Conservation (phyloP, 2,888 invertebrate genomes). For the Hoplodrina ambigua region DNA sequence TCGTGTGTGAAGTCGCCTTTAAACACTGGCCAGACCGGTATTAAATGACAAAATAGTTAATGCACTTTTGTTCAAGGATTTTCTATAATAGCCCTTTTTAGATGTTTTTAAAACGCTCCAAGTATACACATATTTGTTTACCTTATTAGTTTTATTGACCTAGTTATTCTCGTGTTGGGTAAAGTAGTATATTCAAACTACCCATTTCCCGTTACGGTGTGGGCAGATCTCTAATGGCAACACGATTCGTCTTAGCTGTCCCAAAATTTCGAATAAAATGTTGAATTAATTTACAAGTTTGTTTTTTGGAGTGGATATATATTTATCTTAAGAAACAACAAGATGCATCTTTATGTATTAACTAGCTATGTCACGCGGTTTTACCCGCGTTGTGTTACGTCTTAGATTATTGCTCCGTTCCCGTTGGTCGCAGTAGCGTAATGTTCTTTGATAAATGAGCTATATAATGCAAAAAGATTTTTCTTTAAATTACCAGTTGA, state of each 20-base stretch:
- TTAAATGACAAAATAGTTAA: constrained; percentile 16
- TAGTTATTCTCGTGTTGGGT: neutral
- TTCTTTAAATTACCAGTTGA: too few species aligned
- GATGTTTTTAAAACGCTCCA: constrained; percentile 2
- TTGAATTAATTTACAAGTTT: constrained; percentile 14
- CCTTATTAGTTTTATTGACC: constrained; percentile 36
- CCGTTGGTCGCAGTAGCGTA: too few species aligned
- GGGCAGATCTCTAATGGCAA: constrained; percentile 33
- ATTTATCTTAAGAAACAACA: neutral
- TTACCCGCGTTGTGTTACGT: too few species aligned
- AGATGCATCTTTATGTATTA: too few species aligned
- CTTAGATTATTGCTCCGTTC: too few species aligned
- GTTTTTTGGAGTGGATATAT: neutral
- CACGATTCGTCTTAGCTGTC: constrained; percentile 1
- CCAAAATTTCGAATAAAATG: neutral
- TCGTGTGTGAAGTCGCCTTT: too few species aligned
- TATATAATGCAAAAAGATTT: too few species aligned
- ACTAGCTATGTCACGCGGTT: neutral
- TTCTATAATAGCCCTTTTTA: constrained; percentile 29
- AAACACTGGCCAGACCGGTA: constrained; percentile 6
- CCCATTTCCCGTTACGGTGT: constrained; percentile 44
- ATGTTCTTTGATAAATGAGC: too few species aligned
- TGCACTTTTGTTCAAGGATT: constrained; percentile 30
- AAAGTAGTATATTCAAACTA: neutral
- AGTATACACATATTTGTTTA: constrained; percentile 32